phyloP scores from a whole-genome alignment of 2,113 vertebrate species.

The Lipophrys pholis region DNA sequence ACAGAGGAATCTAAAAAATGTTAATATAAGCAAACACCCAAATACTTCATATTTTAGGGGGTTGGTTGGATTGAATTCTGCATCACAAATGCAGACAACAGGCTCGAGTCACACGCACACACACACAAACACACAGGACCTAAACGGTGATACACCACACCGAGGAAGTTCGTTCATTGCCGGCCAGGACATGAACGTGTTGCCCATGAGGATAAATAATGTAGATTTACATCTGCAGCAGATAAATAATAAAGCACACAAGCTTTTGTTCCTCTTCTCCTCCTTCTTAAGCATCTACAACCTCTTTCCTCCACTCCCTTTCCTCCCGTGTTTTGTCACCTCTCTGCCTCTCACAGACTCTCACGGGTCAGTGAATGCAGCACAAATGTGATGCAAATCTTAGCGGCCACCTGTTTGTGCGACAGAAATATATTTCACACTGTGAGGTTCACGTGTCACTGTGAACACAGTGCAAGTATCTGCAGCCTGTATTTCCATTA shows the following conservation, averaged over 20 bases:
- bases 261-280: slow-evolving; percentile 36
- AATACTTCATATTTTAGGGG: slow-evolving; percentile 12
- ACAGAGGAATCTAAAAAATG: slow-evolving; percentile 28
- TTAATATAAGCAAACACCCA: neutral
- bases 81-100: neutral
- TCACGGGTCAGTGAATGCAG: slow-evolving; percentile 54
- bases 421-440: slow-evolving; percentile 1
- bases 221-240: slow-evolving; percentile 58
- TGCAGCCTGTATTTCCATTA: slow-evolving; percentile 5
- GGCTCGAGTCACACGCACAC: neutral
- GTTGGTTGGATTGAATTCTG: slow-evolving; percentile 5
- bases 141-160: slow-evolving; percentile 5
- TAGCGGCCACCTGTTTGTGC: slow-evolving; percentile 8
- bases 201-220: slow-evolving; percentile 60
- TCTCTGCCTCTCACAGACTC: slow-evolving; percentile 21
- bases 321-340: slow-evolving; percentile 41
- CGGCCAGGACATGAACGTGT: slow-evolving; percentile 6
- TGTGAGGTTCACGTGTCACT: slow-evolving; percentile 10
- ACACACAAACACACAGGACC: neutral
- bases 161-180: slow-evolving; percentile 17
- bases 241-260: slow-evolving; percentile 60
- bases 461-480: neutral
- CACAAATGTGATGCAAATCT: slow-evolving; percentile 35
- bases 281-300: slow-evolving; percentile 1
- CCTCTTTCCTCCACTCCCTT: slow-evolving; percentile 26